Evolutionary conservation across 2,113 vertebrate genomes (phyloP), one percentile per base, ranked within the genome.

Genomic region (Gobius niger): DNA sequence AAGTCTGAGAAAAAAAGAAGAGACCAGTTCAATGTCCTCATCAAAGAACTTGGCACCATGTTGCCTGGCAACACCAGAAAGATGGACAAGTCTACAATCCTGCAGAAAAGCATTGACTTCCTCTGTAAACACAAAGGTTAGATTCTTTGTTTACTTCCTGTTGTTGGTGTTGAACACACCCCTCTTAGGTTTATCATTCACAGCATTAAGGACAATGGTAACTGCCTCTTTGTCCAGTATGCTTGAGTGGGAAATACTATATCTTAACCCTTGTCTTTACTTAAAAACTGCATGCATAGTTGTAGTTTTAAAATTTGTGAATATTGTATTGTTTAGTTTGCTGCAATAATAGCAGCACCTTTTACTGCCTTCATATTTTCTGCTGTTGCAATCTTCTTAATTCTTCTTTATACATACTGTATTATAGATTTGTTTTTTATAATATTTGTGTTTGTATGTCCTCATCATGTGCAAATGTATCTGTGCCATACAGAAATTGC

Each of bases 11-110:
- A 99, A 93, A 99, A 97, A 83, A 93, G 98, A 63, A 92, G 98
- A 91, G 98, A 99, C 93, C 98, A 99, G 75, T 99, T 99, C 92
- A 99, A 99, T 96, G 94, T 98, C 47, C 97, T 99, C 88, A 98
- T 99, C 93, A 99, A 99, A 90, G 98, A 99, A 76, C 90, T 99
- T 80, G 96, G 98, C 81, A 97, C 96, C 77, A 99, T 99, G 98
- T 94, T 99, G 89, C 98, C 98, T 42, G 96, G 97, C 70, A 98
- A 97, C 91, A 95, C 95, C 84, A 95, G 97, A 85, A 99, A 98
- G 91, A 99, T 99, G 96, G 98, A 99, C 92, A 99, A 99, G 85
- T 99, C 97, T 81, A 98, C 97, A 79, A 96, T 99, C 83, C 89
- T 99, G 71, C 98, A 99, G 91, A 98, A 98, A 88, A 99, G 96